These are phyloP conservation scores for Melospiza melodia DNA, from an alignment of 2,113 vertebrate genomes.

Conservation along the genomic window DNA sequence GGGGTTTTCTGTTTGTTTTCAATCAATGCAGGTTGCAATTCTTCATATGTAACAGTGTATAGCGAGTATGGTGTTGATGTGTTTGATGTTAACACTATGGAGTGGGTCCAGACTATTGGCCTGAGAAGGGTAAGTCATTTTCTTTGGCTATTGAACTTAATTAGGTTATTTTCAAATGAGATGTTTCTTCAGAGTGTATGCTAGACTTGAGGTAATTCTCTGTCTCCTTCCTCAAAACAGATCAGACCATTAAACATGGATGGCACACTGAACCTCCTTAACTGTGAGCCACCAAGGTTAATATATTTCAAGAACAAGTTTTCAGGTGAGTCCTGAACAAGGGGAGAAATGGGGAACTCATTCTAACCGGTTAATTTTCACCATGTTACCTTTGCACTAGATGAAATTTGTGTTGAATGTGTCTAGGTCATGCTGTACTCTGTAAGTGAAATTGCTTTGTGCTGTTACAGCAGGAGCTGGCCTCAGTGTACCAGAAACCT, in stretches of 20 bases:
- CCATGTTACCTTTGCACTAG: background rate
- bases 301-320: slow-evolving; percentile 91
- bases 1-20: background rate
- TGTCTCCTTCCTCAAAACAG: slow-evolving; percentile 65
- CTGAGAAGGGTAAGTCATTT: slow-evolving; percentile 82
- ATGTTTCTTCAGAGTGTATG: background rate
- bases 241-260: slow-evolving; percentile 90
- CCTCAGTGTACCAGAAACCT: slow-evolving; percentile 90
- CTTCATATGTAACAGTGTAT: slow-evolving; percentile 90
- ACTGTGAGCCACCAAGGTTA: slow-evolving; percentile 87
- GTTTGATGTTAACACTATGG: slow-evolving; percentile 88
- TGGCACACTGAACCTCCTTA: slow-evolving; percentile 90
- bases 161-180: background rate
- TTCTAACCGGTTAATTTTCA: background rate
- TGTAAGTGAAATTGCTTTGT: background rate
- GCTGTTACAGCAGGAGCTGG: slow-evolving; percentile 72
- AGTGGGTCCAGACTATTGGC: slow-evolving; percentile 97
- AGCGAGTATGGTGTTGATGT: slow-evolving; percentile 95
- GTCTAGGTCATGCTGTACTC: background rate
- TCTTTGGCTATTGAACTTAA: background rate
- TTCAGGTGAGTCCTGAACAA: slow-evolving; percentile 75
- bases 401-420: background rate
- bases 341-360: background rate
- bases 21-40: slow-evolving; percentile 83
- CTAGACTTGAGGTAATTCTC: slow-evolving; percentile 13